These are phyloP conservation scores for Polyboroides typus DNA, from an alignment of 2,797 vertebrate species.

Conservation along the genomic window DNA sequence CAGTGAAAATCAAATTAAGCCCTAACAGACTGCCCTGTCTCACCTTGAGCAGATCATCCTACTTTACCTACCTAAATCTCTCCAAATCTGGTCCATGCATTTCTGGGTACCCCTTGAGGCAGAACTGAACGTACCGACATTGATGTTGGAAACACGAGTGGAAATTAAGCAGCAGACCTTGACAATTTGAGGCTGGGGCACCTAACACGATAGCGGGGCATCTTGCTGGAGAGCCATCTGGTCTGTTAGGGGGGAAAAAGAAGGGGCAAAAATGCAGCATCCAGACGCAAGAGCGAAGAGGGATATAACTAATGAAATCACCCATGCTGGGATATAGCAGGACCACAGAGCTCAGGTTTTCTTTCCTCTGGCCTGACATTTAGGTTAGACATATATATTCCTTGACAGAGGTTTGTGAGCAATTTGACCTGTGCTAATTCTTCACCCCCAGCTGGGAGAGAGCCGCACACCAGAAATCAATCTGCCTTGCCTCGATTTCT, in stretches of 20 bases:
- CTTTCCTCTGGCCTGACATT: neutral
- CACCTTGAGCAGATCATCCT: neutral
- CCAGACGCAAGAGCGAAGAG: neutral
- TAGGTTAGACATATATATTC: neutral
- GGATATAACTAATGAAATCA: neutral
- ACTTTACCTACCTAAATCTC: neutral
- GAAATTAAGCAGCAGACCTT: neutral
- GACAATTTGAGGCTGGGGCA: neutral
- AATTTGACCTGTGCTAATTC: slow-evolving; percentile 12
- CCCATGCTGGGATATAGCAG: neutral
- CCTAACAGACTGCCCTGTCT: neutral
- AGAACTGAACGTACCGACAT: accelerated
- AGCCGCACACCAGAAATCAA: neutral
- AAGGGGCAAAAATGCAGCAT: neutral
- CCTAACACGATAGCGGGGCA: accelerated
- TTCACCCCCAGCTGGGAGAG: neutral
- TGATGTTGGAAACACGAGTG: neutral
- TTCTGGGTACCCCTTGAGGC: neutral
- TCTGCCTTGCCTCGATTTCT: neutral
- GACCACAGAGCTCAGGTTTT: neutral
- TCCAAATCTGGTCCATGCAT: neutral
- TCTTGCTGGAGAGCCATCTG: neutral
- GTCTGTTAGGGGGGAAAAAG: neutral
- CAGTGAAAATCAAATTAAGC: neutral
- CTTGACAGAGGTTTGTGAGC: neutral